Conservation (phyloP, 2,113 vertebrate species). For the Myiagra hebetior region DNA sequence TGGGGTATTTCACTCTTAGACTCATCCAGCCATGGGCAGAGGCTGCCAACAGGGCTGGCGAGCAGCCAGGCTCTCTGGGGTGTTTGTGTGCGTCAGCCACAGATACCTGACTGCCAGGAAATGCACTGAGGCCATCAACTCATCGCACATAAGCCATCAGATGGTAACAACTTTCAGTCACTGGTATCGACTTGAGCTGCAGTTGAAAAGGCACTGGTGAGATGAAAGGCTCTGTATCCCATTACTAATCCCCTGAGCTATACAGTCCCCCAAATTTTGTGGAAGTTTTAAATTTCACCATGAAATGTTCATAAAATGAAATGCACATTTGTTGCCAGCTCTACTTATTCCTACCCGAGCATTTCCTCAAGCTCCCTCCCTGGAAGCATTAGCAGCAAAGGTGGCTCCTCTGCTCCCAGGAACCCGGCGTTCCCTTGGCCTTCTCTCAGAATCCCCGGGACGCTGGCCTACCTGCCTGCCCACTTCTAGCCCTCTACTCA, state of each 20-base stretch:
- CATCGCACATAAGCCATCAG: conserved; percentile 53
- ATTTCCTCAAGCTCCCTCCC: conserved; percentile 13
- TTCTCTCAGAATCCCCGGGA: not conserved
- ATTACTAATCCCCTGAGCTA: conserved; percentile 70
- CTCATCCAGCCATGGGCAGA: not conserved
- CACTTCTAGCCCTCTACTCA: accelerated
- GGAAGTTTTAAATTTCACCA: conserved; percentile 72
- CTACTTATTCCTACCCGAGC: conserved; percentile 17
- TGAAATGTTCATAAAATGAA: conserved; percentile 70
- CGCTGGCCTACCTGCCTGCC: not conserved
- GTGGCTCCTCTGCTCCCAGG: not conserved
- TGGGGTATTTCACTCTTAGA: not conserved
- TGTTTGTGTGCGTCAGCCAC: conserved; percentile 30
- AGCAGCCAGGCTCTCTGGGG: not conserved
- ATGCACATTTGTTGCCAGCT: conserved; percentile 65
- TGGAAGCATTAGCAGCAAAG: not conserved
- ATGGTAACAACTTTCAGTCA: conserved; percentile 62
- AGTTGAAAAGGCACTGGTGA: conserved; percentile 62
- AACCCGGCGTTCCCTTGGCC: accelerated
- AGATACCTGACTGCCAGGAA: conserved; percentile 63
- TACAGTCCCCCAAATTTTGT: conserved; percentile 65
- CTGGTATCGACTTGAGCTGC: conserved; percentile 53
- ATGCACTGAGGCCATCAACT: conserved; percentile 44
- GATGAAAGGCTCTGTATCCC: conserved; percentile 68
- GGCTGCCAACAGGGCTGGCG: not conserved